Evolutionary conservation across 2,797 vertebrate species (phyloP).

Genomic region (Gobio occitaniae): DNA sequence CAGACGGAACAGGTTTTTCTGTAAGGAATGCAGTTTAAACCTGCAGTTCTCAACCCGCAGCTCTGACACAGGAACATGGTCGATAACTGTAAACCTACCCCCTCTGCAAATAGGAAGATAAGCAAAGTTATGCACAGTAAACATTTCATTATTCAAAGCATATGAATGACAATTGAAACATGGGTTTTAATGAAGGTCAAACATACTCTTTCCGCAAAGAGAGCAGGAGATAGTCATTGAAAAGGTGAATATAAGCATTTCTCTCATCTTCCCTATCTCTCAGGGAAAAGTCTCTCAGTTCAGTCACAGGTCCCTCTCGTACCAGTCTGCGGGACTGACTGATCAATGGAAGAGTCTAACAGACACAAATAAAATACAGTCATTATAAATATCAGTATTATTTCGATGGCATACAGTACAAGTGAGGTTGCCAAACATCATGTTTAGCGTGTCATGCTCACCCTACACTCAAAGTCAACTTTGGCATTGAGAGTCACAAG

Average conservation of each 20-base stretch:
- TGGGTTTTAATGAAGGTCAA: not conserved
- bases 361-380: slow-evolving; percentile 41
- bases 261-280: slow-evolving; percentile 82
- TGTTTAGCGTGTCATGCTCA: slow-evolving; percentile 67
- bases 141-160: not conserved
- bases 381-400: not conserved
- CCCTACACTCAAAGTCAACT: slow-evolving; percentile 97
- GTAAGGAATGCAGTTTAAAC: slow-evolving; percentile 88
- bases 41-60: slow-evolving; percentile 90
- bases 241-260: slow-evolving; percentile 90
- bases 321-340: slow-evolving; percentile 93
- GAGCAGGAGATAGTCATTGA: slow-evolving; percentile 93
- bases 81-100: slow-evolving; percentile 89
- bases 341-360: slow-evolving; percentile 93
- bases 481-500: slow-evolving; percentile 92
- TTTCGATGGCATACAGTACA: too few species aligned
- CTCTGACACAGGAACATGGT: slow-evolving; percentile 86
- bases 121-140: slow-evolving; percentile 7
- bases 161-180: not conserved
- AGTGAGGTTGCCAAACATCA: not conserved
- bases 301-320: slow-evolving; percentile 83
- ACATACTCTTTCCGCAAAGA: slow-evolving; percentile 94
- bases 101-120: slow-evolving; percentile 70
- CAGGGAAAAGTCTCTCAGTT: slow-evolving; percentile 80
- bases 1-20: slow-evolving; percentile 92